Conservation (phyloP, 2,113 vertebrate species). For the Hypanus sabinus region DNA sequence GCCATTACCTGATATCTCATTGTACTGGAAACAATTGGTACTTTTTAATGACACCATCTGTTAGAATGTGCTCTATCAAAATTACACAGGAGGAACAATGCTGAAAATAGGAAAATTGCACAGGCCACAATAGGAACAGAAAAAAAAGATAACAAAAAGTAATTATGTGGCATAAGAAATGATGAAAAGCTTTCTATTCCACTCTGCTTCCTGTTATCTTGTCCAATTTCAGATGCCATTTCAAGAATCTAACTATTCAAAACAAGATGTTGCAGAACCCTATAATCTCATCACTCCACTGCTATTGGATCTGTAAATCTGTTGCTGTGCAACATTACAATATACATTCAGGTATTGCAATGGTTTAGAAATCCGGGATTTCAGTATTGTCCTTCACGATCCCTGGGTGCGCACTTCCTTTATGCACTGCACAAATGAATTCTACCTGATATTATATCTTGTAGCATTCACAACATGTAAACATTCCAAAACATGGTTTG, state of each 20-base stretch:
- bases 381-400: not conserved
- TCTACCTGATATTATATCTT: too few species aligned
- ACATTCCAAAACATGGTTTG: too few species aligned
- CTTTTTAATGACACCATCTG: conserved; percentile 18
- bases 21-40: not conserved
- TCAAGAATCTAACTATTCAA: not conserved
- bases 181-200: not conserved
- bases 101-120: conserved; percentile 25
- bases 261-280: not conserved
- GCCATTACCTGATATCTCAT: conserved; percentile 16
- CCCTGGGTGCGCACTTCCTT: too few species aligned
- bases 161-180: conserved; percentile 1
- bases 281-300: not conserved
- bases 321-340: not conserved
- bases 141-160: not conserved
- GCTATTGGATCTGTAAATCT: not conserved
- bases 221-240: not conserved
- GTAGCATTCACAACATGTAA: too few species aligned
- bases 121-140: not conserved
- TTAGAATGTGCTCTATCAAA: conserved; percentile 18
- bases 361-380: not conserved
- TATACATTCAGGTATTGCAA: not conserved
- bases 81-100: not conserved
- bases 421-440: too few species aligned
- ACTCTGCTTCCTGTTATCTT: conserved; percentile 4